Evolutionary conservation across 1,140 invertebrate species (phyloP).

Genomic region (Hycleus phaleratus): DNA sequence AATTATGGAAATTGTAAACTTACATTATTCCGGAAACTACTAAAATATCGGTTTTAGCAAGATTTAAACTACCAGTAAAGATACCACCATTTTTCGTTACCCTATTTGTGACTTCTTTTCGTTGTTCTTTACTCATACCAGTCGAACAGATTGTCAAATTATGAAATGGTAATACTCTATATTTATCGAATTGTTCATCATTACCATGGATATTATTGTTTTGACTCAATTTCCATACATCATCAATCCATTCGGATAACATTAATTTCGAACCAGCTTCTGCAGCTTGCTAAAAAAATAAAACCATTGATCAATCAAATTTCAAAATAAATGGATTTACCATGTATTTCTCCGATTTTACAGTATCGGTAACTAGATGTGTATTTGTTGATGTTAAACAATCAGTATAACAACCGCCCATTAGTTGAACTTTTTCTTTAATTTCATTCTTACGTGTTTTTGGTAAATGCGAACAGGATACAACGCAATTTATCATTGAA

Average conservation of each 20-base stretch:
- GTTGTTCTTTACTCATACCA: conserved; percentile 57
- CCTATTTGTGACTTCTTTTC: conserved; percentile 60
- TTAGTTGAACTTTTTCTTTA: conserved; percentile 63
- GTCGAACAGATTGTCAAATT: conserved; percentile 73
- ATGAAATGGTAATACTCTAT: conserved; percentile 70
- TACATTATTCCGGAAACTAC: conserved; percentile 43
- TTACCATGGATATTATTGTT: conserved; percentile 53
- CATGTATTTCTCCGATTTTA: conserved; percentile 66
- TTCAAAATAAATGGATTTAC: conserved; percentile 41
- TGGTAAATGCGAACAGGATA: conserved; percentile 65
- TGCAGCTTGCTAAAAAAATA: conserved; percentile 55
- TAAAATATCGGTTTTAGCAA: conserved; percentile 47
- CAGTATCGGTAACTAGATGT: conserved; percentile 71
- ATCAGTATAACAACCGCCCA: conserved; percentile 72
- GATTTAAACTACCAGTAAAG: conserved; percentile 48
- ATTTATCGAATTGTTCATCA: conserved; percentile 56
- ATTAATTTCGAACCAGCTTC: conserved; percentile 65
- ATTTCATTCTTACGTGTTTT: conserved; percentile 58
- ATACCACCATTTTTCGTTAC: conserved; percentile 66
- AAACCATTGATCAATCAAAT: neutral
- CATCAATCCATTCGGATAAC: conserved; percentile 68
- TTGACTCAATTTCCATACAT: conserved; percentile 66
- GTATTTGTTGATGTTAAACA: conserved; percentile 66
- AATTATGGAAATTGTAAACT: conserved; percentile 29
- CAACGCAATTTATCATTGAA: conserved; percentile 67